Percentiles rank a stretch among this genome's conserved stretches.
Evolutionary conservation across 1,140 invertebrate genomes (phyloP).

Genomic region (Papilio xuthus): DNA sequence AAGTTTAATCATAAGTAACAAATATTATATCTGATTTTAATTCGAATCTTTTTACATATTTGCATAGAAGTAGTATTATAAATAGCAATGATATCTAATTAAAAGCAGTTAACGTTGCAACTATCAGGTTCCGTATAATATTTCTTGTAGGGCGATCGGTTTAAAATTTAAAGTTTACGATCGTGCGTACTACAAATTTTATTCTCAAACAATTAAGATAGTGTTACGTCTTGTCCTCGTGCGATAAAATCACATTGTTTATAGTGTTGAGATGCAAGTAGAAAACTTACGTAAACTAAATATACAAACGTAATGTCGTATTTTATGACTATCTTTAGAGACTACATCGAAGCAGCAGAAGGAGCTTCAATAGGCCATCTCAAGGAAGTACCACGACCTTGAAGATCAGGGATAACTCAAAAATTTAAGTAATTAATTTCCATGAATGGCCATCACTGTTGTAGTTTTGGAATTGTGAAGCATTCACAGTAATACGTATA

Average conservation of each 20-base stretch:
- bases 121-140: conserved; percentile 19
- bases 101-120: neutral
- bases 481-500: neutral
- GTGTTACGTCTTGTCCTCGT: conserved; percentile 3
- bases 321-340: too few relatives aligned
- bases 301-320: neutral
- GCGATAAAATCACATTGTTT: conserved; percentile 28
- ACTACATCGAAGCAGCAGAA: too few relatives aligned
- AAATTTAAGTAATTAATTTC: too few relatives aligned
- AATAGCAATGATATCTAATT: conserved; percentile 1
- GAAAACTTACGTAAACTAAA: neutral
- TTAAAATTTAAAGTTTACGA: conserved; percentile 2
- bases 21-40: neutral
- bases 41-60: conserved; percentile 7
- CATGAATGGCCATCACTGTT: too few relatives aligned
- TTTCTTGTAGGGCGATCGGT: neutral
- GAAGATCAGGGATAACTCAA: too few relatives aligned
- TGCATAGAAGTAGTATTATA: conserved; percentile 1
- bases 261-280: conserved; percentile 39
- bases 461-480: neutral
- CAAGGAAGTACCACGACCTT: too few relatives aligned
- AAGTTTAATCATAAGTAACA: neutral
- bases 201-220: conserved; percentile 14
- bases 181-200: conserved; percentile 6
- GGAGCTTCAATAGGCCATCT: too few relatives aligned